Conservation (phyloP, 2,113 vertebrate species). For the Tetraodon nigroviridis region DNA sequence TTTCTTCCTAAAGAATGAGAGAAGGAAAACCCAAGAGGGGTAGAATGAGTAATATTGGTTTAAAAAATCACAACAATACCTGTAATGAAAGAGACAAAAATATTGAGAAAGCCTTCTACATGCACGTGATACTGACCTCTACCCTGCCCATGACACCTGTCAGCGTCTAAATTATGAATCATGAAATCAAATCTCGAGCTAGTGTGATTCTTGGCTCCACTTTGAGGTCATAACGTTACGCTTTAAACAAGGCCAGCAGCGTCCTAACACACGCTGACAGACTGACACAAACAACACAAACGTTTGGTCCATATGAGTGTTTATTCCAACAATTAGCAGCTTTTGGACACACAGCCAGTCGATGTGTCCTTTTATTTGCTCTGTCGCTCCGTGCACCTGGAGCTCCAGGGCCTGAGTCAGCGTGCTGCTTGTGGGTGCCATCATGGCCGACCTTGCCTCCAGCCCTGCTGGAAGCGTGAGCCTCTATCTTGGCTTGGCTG, state of each 20-base stretch:
- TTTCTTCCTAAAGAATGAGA: no score
- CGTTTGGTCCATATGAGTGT: slow-evolving; percentile 4
- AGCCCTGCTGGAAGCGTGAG: slow-evolving; percentile 34
- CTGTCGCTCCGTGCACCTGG: slow-evolving; percentile 48
- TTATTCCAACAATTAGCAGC: slow-evolving; percentile 32
- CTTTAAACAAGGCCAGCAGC: background rate
- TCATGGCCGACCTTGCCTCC: slow-evolving; percentile 57
- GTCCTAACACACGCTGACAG: no score
- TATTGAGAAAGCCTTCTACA: no score
- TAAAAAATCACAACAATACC: no score
- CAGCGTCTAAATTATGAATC: no score
- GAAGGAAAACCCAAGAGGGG: no score
- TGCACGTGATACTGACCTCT: no score
- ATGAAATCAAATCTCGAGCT: no score
- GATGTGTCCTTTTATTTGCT: slow-evolving; percentile 52
- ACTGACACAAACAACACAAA: background rate
- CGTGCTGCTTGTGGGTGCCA: slow-evolving; percentile 35
- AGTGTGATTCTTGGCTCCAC: background rate
- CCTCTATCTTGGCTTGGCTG: slow-evolving; percentile 38
- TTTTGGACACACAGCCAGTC: slow-evolving; percentile 32
- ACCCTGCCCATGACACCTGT: no score
- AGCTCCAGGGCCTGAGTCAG: slow-evolving; percentile 40
- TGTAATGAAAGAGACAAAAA: no score
- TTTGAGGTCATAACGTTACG: background rate
- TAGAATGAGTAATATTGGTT: no score